Base-by-base conservation (phyloP, 1,140 invertebrate species). In the Tetramorium simillimum region DNA sequence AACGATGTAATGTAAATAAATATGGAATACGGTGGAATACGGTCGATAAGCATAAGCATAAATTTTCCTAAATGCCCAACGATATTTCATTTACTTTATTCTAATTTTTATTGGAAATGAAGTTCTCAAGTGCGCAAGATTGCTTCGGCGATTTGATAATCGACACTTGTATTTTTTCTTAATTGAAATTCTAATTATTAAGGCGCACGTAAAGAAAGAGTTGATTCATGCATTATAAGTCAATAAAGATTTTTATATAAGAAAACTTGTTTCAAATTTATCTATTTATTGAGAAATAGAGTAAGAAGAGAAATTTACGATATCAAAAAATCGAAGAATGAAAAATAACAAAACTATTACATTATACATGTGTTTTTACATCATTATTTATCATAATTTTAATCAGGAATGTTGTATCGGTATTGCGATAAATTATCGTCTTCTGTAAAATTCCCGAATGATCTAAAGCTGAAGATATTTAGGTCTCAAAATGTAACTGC, bases 381-480 rank as follows among this genome's bases (percentile, higher is more conserved):
- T 56, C 14, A n/a, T 76, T 76, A 60, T 76, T 60, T 76, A 10
- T 43, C 9, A 49, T n/a, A 73, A 1, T 49, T 1, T 63, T 33
- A 49, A n/a, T 24, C 7, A 10, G 18, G n/a, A 78, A 49, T 46
- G 10, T 7, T n/a, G 12, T 40, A 40, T 21, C 18, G 18, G 33
- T 0, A 78, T 65, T 33, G 28, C 10, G 60, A 60, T 40, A 76
- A 77, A 77, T 77, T 21, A 16, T 24, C 14, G 7, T 21, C 28
- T 37, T 78, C 4, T 51, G 10, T 78, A 65, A 37, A 78, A 65
- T 67, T 78, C 12, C 60, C 43, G 2, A 51, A 65, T 65, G 16
- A 63, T 63, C 37, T 65, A 78, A 78, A 77, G 21, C 10, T 5
- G 10, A 77, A 77, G 6, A 63, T 63, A 78, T 77, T 77, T 77